phyloP scores from a whole-genome alignment of 2,888 invertebrate genomes.

The Monoplex corrugatus region DNA sequence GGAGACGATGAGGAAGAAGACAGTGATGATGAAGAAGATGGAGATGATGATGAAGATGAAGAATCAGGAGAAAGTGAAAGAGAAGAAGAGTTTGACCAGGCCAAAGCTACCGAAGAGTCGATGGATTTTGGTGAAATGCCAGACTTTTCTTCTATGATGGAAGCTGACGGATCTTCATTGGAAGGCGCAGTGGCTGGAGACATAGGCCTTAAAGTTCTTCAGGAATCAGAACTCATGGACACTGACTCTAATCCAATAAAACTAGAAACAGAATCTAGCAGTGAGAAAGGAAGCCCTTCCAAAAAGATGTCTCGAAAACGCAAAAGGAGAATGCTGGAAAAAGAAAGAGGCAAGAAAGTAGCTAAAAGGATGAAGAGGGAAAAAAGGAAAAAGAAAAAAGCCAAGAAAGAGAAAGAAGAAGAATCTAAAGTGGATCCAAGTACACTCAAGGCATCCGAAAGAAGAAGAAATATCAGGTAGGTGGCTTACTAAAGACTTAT shows the following conservation, averaged over 20 bases:
- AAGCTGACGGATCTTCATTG: conserved; percentile 46
- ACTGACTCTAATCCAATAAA: conserved; percentile 47
- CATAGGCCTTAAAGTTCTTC: conserved; percentile 22
- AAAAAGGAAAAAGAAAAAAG: conserved; percentile 55
- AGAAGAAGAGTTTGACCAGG: conserved; percentile 52
- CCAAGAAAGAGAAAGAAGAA: conserved; percentile 61
- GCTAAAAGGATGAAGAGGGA: conserved; percentile 49
- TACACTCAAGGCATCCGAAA: conserved; percentile 57
- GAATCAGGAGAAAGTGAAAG: conserved; percentile 51
- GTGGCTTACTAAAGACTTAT: too few relatives aligned
- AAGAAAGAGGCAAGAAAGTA: conserved; percentile 51
- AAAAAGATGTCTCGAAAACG: conserved; percentile 61
- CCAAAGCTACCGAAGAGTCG: conserved; percentile 50
- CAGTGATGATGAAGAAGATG: conserved; percentile 55
- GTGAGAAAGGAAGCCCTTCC: conserved; percentile 45
- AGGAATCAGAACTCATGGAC: conserved; percentile 38
- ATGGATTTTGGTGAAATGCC: conserved; percentile 60
- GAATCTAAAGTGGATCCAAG: conserved; percentile 64
- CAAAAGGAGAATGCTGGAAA: conserved; percentile 60
- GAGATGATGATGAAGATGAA: conserved; percentile 56
- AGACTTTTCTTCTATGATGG: conserved; percentile 48
- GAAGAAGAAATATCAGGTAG: conserved; percentile 75
- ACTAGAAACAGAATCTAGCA: conserved; percentile 54
- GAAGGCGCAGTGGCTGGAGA: conserved; percentile 42
- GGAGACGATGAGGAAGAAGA: conserved; percentile 52